Evolutionary conservation across 2,113 vertebrate genomes (phyloP), one percentile per base, ranked within the genome.

Genomic region (Otis tarda): DNA sequence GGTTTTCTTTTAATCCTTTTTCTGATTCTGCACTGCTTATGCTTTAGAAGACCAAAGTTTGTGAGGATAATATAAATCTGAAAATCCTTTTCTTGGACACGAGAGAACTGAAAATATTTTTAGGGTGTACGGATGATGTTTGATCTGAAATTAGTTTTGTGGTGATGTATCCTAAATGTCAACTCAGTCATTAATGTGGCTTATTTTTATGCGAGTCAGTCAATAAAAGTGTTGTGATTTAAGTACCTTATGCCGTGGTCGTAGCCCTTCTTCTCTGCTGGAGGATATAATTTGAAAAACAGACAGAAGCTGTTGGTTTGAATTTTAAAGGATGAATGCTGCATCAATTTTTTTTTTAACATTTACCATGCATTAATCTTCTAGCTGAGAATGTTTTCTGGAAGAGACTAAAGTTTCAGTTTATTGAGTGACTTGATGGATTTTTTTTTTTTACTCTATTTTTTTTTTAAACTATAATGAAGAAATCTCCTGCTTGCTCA

Each of bases 91-190:
- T 65, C 82, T 86, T 78, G 93, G 83, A 41, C 1, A 5, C n/a
- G 81, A 84, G 83, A 75, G 85, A 59, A 80, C 89, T 95, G 91
- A 24, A 94, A 89, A 65, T 92, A 94, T 65, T 87, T 90, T 91
- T 81, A 92, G 94, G 74, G 79, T 71, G 50, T 45, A 83, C 27
- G 85, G 91, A 9, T 86, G 84, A 76, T 95, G 87, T 93, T 94
- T 92, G 87, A 93, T 91, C 80, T 91, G 94, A 95, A 87, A 91
- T 87, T 37, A 92, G 88, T 90, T 94, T 71, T 55, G 92, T 89
- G 69, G 64, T 33, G 88, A 57, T 83, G 86, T 68, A 4, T 78
- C 28, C 35, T 45, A 87, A 93, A 90, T 96, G 92, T 95, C 89
- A 89, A 12, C 59, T 75, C 89, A 35, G 57, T 87, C 78, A 35